phyloP scores from a whole-genome alignment of 2,888 invertebrate genomes.

The Galeruca laticollis region DNA sequence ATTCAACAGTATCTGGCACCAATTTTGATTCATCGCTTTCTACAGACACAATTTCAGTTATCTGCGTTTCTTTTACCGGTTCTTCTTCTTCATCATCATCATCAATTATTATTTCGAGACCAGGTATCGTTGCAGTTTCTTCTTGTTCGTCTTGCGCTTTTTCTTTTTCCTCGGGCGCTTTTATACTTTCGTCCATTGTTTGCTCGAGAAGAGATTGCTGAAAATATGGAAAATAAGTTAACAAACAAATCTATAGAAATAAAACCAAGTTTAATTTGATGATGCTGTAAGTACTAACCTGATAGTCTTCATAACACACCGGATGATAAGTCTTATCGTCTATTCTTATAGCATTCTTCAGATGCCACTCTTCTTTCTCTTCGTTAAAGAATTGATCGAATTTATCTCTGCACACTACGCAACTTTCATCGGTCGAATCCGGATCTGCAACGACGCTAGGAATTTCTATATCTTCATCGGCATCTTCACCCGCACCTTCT shows the following conservation, averaged over 20 bases:
- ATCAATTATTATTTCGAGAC: conserved; percentile 64
- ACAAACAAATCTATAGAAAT: conserved; percentile 30
- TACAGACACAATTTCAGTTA: conserved; percentile 54
- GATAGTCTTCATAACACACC: conserved; percentile 88
- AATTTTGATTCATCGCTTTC: conserved; percentile 54
- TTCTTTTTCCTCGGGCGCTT: conserved; percentile 51
- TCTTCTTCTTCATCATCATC: conserved; percentile 66
- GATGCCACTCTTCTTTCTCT: conserved; percentile 97
- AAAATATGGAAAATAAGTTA: conserved; percentile 39
- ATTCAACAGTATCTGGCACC: conserved; percentile 46
- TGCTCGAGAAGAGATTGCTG: conserved; percentile 56
- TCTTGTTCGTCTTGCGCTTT: conserved; percentile 55
- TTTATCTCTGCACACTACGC: conserved; percentile 91
- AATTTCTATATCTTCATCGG: conserved; percentile 72
- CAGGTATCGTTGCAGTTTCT: conserved; percentile 66
- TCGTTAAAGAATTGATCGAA: conserved; percentile 97
- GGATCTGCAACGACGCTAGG: conserved; percentile 80
- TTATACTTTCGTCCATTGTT: conserved; percentile 56
- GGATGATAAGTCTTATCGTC: conserved; percentile 89
- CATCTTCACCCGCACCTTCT: conserved; percentile 71
- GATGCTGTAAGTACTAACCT: conserved; percentile 73
- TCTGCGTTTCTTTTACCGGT: conserved; percentile 59
- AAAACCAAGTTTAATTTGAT: conserved; percentile 39
- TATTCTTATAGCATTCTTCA: conserved; percentile 83
- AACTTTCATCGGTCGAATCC: conserved; percentile 75